Evolutionary conservation across 2,797 vertebrate species (phyloP).

Genomic region (Dryobates pubescens): DNA sequence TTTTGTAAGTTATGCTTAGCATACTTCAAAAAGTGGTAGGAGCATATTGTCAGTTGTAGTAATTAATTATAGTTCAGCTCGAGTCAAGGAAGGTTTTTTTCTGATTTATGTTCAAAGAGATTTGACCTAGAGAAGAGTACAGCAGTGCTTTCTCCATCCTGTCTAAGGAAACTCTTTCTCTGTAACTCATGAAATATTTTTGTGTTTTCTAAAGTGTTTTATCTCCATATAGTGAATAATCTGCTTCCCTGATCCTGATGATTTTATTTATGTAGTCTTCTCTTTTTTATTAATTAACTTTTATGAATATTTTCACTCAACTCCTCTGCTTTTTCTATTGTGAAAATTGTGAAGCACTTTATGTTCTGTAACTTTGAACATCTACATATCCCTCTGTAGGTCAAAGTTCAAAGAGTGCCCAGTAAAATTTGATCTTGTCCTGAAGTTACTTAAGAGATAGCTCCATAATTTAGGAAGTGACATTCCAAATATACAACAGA

Average conservation of each 20-base stretch:
- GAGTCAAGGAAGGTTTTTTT: not conserved
- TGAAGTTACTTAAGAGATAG: not conserved
- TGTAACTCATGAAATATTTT: not conserved
- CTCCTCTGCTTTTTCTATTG: not conserved
- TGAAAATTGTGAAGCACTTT: not conserved
- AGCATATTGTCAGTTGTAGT: not conserved
- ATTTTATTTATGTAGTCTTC: not conserved
- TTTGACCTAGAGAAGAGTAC: not conserved
- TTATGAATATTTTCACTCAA: not conserved
- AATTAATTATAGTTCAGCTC: slow-evolving; percentile 12
- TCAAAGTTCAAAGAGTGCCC: not conserved
- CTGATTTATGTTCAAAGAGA: not conserved
- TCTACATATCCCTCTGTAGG: not conserved
- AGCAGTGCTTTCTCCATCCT: not conserved
- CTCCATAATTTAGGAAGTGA: not conserved
- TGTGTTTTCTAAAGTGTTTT: not conserved
- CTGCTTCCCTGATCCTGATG: not conserved
- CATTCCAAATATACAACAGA: not conserved
- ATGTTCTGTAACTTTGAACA: not conserved
- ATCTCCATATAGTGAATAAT: not conserved
- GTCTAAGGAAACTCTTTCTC: not conserved
- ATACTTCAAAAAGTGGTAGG: not conserved
- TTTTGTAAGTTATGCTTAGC: not conserved
- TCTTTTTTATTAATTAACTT: slow-evolving; percentile 46
- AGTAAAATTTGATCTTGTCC: not conserved